Conservation (phyloP, 35 echinoderm and acorn worm genomes). For the Ptychodera flava region DNA sequence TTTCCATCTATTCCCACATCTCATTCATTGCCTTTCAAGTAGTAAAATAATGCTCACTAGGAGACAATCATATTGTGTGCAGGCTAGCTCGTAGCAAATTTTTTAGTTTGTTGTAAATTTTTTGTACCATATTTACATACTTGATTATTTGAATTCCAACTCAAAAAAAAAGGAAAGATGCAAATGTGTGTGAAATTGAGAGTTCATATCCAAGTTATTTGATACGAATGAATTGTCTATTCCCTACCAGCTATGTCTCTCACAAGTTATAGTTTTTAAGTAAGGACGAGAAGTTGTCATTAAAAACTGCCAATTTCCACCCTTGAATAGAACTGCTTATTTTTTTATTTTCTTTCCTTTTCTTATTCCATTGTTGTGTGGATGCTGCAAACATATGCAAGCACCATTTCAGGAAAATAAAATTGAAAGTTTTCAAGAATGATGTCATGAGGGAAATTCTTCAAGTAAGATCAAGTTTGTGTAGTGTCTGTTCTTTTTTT, state of each 20-base stretch:
- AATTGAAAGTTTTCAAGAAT: no score
- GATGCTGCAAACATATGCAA: no score
- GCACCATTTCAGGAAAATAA: no score
- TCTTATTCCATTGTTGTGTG: background rate
- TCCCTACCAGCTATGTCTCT: background rate
- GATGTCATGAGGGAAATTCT: background rate
- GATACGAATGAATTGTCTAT: background rate
- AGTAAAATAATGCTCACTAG: no score
- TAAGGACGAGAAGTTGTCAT: background rate
- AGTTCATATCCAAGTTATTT: background rate
- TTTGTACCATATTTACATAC: conserved; percentile 2
- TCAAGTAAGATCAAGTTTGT: background rate
- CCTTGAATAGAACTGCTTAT: background rate
- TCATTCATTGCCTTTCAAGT: no score
- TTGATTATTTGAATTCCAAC: background rate
- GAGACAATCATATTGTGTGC: background rate
- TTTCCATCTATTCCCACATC: no score
- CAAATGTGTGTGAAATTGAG: background rate
- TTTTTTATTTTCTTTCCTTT: background rate
- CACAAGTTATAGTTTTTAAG: background rate
- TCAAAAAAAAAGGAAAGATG: background rate
- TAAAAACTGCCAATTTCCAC: background rate
- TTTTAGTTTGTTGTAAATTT: background rate
- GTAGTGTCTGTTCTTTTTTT: background rate
- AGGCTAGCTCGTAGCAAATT: background rate